Conservation (phyloP, 2,797 vertebrate species). For the Semaprochilodus insignis region DNA sequence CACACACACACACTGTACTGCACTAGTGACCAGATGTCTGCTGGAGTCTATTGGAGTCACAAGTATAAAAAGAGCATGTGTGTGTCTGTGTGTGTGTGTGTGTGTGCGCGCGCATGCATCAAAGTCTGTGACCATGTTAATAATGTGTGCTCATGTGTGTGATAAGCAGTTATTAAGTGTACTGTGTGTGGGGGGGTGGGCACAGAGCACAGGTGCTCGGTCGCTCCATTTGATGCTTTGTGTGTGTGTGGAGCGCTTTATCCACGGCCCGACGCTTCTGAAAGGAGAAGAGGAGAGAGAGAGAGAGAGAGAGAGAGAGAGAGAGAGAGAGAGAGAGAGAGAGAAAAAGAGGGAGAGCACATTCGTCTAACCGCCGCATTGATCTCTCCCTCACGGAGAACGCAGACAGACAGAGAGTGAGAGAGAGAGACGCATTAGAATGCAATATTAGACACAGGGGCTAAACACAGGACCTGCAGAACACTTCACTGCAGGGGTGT, state of each 20-base stretch:
- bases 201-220: conserved; percentile 59
- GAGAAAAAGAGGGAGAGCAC: conserved; percentile 19
- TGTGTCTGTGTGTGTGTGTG: conserved; percentile 53
- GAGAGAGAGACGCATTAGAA: conserved; percentile 46
- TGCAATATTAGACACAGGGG: conserved; percentile 50
- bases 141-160: conserved; percentile 25
- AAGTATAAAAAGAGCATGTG: conserved; percentile 27
- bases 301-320: conserved; percentile 29
- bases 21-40: neutral
- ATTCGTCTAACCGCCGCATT: conserved; percentile 68
- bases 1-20: conserved; percentile 8
- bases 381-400: conserved; percentile 72
- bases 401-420: conserved; percentile 45
- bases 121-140: conserved; percentile 33
- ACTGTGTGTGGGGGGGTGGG: conserved; percentile 9
- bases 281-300: conserved; percentile 62
- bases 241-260: conserved; percentile 69
- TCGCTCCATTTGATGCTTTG: conserved; percentile 63
- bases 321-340: conserved; percentile 47
- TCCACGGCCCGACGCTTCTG: conserved; percentile 70
- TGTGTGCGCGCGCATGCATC: conserved; percentile 19
- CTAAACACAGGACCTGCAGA: conserved; percentile 38
- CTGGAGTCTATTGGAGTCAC: neutral
- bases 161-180: conserved; percentile 25
- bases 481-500: conserved; percentile 20